phyloP scores from a whole-genome alignment of 2,888 invertebrate species.

The Cryptosula pallasiana region DNA sequence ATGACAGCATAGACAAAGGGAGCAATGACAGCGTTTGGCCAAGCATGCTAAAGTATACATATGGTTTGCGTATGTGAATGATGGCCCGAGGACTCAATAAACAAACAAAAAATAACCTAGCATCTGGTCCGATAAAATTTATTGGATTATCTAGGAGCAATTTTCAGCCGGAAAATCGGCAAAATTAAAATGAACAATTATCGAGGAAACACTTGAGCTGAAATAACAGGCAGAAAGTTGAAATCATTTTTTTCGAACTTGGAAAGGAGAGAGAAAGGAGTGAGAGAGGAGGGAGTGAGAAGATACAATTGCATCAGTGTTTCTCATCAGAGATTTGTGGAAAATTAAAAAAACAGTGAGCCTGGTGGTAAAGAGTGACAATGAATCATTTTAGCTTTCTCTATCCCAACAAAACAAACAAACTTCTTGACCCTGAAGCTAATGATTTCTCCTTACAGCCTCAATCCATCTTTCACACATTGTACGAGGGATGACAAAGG shows the following conservation, averaged over 20 bases:
- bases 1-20: background rate
- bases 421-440: background rate
- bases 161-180: background rate
- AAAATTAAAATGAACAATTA: constrained; percentile 5
- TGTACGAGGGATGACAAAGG: background rate
- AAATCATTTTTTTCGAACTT: constrained; percentile 19
- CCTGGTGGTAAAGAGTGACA: too few relatives aligned
- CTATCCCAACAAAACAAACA: background rate
- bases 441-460: background rate
- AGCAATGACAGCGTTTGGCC: constrained; percentile 4
- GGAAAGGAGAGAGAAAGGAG: background rate
- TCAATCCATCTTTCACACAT: background rate
- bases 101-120: constrained; percentile 23
- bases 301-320: too few relatives aligned
- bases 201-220: constrained; percentile 5
- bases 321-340: too few relatives aligned
- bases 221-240: background rate
- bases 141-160: background rate
- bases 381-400: too few relatives aligned
- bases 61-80: background rate
- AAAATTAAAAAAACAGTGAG: too few relatives aligned
- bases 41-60: background rate
- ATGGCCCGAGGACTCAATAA: constrained; percentile 2
- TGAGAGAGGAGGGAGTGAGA: background rate
- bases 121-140: constrained; percentile 2